Base-by-base conservation (phyloP, 2,797 vertebrate genomes). In the Premnoplex brunnescens region DNA sequence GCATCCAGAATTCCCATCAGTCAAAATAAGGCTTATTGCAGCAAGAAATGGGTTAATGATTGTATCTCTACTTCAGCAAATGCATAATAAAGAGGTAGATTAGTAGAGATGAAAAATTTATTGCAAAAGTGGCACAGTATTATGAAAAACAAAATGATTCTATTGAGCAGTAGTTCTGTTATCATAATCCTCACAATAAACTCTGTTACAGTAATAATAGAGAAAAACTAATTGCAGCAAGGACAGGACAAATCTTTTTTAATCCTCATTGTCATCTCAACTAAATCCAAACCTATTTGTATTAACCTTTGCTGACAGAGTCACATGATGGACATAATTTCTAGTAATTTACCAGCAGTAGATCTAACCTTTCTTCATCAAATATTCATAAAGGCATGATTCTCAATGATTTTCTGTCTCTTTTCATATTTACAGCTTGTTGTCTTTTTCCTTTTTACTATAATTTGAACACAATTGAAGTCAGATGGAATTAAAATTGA, bases 401-500 rank as follows among this genome's bases (percentile, higher is more conserved):
- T 99, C 98, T 98, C 98, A 99, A 99, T 99, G 99, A 99, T 99
- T 99, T 99, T 99, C 99, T 99, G 99, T 99, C 99, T 99, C 98
- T 98, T 98, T 98, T 98, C 97, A 98, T 99, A 99, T 99, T 98
- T 99, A 99, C 98, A 98, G 98, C 98, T 98, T 99, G 98, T 99
- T 98, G 99, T 99, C 99, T 98, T 98, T 98, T 98, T 98, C 98
- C 98, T 98, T 98, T 98, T 98, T 97, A 94, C 98, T 98, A 95
- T 98, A 98, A 98, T 98, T 98, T 98, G 98, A 98, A 98, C 98
- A 97, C 98, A 98, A 97, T 97, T 98, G 98, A 98, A 99, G 98
- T 99, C 99, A 99, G 97, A 98, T 98, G 98, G 98, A 99, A 99
- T 99, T 99, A 98, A 97, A 98, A 98, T 98, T 98, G 98, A 98